Evolutionary conservation across 2,113 vertebrate species (phyloP), one percentile per base, ranked within the genome.

Genomic region (Chinchilla lanigera): DNA sequence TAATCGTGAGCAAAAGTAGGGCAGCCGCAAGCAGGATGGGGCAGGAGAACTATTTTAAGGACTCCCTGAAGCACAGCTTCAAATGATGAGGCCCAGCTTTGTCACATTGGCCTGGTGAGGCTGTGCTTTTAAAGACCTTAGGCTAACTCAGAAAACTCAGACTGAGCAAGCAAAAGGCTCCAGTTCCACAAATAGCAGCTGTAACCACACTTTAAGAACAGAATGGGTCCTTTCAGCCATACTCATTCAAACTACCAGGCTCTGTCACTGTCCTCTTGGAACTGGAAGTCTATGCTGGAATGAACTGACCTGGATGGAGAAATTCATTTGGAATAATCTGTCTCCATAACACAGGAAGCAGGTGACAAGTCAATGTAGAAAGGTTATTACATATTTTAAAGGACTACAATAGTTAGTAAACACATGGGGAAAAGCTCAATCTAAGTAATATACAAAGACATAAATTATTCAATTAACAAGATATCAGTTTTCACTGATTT

Each of bases 31-130:
- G 78, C 65, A 63, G 86, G 78, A 54, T 84, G 65, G 89, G 71
- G 60, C 83, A 93, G 50, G 54, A 94, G 58, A 58, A 44, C 93
- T 96, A 97, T 97, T 97, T 98, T 97, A 97, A 91, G 96, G 95
- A 84, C 92, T 93, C 95, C 96, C 96, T 96, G 84, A 93, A 97
- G 96, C 78, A 94, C 28, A 83, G 35, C 96, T 96, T 94, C 83
- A 96, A 91, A 97, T 63, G 92, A 89, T 75, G 44, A 93, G 67
- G 78, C 50, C 89, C 78, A 86, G 86, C 86, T 96, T 96, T 95
- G 89, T 89, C 94, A 94, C 65, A 47, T 0, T 65, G 86, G 69
- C 88, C 93, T 86, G 73, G 95, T 86, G 86, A 58, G 56, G 20
- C 67, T 93, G 33, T 85, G 20, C 84, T 97, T 97, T 97, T 63